Percentiles rank a stretch among this genome's conserved stretches.
phyloP scores from a whole-genome alignment of 2,113 vertebrate species.

The Procavia capensis region DNA sequence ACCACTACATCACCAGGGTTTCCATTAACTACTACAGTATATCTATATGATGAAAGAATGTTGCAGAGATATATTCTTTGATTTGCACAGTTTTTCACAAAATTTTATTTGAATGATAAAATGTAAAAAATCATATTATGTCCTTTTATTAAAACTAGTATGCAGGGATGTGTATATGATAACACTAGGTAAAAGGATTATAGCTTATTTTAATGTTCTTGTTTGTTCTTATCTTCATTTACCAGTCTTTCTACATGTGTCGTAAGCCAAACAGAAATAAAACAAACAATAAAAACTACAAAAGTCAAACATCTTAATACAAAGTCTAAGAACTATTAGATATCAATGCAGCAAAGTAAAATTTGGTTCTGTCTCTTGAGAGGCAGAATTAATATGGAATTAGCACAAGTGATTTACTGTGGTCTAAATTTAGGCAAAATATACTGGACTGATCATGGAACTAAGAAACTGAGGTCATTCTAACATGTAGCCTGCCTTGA shows the following conservation, averaged over 20 bases:
- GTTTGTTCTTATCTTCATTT: constrained; percentile 1
- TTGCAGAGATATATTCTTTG: neutral
- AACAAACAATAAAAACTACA: constrained; percentile 30
- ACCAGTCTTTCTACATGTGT: neutral
- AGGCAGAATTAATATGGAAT: constrained; percentile 38
- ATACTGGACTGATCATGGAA: neutral
- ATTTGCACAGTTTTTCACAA: constrained; percentile 2
- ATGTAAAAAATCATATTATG: constrained; percentile 6
- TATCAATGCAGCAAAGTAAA: neutral
- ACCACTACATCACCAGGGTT: too few relatives aligned
- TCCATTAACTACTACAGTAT: neutral
- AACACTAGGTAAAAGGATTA: neutral
- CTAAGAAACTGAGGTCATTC: constrained; percentile 3
- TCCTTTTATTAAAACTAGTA: constrained; percentile 49
- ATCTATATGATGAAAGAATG: constrained; percentile 16
- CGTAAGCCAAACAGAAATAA: constrained; percentile 34
- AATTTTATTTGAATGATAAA: constrained; percentile 30
- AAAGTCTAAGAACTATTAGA: constrained; percentile 42
- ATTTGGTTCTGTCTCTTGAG: constrained; percentile 32
- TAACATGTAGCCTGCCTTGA: neutral
- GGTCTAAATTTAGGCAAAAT: constrained; percentile 32
- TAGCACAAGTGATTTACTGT: neutral
- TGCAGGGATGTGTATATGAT: neutral
- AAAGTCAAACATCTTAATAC: neutral
- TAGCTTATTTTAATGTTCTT: neutral